Conservation (phyloP, 1,140 invertebrate species). For the Drosophila sechellia region DNA sequence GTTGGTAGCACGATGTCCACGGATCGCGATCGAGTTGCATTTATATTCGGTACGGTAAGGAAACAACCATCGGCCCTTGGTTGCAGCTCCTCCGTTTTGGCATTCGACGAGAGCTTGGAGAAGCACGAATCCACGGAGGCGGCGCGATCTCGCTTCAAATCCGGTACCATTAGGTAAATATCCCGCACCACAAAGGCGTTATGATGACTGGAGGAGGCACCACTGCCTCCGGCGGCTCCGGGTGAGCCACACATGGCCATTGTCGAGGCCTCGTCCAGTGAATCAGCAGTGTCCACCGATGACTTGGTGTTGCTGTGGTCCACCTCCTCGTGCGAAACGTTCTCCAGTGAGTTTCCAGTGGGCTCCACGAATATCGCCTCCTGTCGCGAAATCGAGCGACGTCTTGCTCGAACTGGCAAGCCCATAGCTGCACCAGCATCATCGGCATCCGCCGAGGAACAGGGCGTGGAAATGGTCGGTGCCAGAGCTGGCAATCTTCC, state of each 20-base stretch:
- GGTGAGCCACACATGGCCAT: slow-evolving; percentile 77
- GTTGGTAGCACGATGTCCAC: slow-evolving; percentile 96
- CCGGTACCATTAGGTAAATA: slow-evolving; percentile 92
- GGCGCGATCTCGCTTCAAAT: slow-evolving; percentile 91
- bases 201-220: slow-evolving; percentile 39
- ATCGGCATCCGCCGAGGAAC: slow-evolving; percentile 67
- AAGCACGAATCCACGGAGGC: slow-evolving; percentile 94
- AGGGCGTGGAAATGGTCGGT: slow-evolving; percentile 22
- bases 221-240: slow-evolving; percentile 30
- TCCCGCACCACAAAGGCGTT: slow-evolving; percentile 86
- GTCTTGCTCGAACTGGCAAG: slow-evolving; percentile 84
- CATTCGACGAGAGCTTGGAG: slow-evolving; percentile 88
- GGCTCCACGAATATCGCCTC: slow-evolving; percentile 91
- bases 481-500: slow-evolving; percentile 14
- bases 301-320: slow-evolving; percentile 82
- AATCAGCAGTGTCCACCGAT: slow-evolving; percentile 85
- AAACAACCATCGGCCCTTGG: slow-evolving; percentile 86
- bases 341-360: slow-evolving; percentile 88
- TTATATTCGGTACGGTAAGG: slow-evolving; percentile 89
- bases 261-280: slow-evolving; percentile 83
- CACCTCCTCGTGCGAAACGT: slow-evolving; percentile 87
- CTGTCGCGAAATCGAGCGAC: slow-evolving; percentile 90
- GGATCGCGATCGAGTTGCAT: slow-evolving; percentile 91
- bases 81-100: slow-evolving; percentile 88
- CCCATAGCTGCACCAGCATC: slow-evolving; percentile 61